phyloP scores from a whole-genome alignment of 2,797 vertebrate species.

The Masticophis lateralis region DNA sequence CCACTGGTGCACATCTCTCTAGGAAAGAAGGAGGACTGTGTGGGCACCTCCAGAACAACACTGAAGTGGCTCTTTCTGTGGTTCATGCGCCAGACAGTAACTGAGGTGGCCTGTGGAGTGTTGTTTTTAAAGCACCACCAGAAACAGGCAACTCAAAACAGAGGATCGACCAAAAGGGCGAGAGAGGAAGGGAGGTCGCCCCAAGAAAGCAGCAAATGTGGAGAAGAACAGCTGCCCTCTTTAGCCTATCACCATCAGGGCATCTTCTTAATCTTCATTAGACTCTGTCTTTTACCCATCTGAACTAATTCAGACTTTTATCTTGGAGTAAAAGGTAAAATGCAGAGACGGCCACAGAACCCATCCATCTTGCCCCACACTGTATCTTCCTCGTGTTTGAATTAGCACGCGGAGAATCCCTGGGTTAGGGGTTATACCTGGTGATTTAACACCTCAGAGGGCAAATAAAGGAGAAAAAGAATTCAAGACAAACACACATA shows the following conservation, averaged over 20 bases:
- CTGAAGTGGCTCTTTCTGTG: accelerated
- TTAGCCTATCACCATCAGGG: slow-evolving; percentile 38
- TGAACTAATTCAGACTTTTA: slow-evolving; percentile 56
- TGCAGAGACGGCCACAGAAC: background rate
- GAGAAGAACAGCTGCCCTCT: slow-evolving; percentile 23
- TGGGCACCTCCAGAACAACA: background rate
- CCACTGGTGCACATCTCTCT: too few species aligned
- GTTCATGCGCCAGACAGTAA: accelerated
- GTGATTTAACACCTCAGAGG: background rate
- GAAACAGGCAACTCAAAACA: accelerated
- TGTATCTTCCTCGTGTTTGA: background rate
- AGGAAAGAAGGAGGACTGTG: background rate
- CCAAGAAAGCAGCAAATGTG: background rate
- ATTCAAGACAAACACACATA: slow-evolving; percentile 52
- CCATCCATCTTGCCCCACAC: background rate
- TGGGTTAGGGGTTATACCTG: background rate
- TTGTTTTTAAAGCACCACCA: background rate
- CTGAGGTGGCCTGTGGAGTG: background rate
- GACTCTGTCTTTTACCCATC: slow-evolving; percentile 64
- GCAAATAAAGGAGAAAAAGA: slow-evolving; percentile 2
- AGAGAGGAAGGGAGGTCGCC: background rate
- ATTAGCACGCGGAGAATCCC: background rate
- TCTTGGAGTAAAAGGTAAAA: slow-evolving; percentile 52
- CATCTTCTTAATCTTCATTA: slow-evolving; percentile 51
- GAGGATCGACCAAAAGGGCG: background rate